Conservation (phyloP, 2,797 vertebrate species). For the Onychomys torridus region DNA sequence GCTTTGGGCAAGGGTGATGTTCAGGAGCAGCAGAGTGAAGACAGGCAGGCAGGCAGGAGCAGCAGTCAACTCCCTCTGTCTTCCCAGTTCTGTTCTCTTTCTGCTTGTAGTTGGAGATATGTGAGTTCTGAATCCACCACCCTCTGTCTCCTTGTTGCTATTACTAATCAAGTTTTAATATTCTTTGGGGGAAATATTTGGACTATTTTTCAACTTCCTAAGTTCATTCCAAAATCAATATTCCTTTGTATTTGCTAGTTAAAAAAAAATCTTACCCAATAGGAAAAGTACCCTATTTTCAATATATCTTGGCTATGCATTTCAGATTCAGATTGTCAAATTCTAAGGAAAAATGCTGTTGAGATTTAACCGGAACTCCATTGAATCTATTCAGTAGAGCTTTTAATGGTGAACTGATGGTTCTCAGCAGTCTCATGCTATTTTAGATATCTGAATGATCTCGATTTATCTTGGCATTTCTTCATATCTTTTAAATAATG, state of each 20-base stretch:
- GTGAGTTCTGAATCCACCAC: background rate
- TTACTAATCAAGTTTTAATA: background rate
- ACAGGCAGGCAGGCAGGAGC: background rate
- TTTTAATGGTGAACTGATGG: background rate
- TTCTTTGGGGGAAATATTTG: background rate
- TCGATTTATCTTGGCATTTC: constrained; percentile 3
- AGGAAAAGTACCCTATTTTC: constrained; percentile 30
- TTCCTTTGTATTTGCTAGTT: background rate
- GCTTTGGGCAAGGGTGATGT: background rate
- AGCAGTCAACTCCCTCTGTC: background rate
- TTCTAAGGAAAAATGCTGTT: background rate
- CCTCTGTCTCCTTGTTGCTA: background rate
- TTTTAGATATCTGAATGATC: background rate
- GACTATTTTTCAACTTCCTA: background rate
- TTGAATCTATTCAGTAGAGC: background rate
- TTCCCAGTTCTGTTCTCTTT: background rate
- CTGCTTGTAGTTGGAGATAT: background rate
- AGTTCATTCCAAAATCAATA: background rate
- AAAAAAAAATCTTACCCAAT: background rate
- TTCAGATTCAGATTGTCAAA: constrained; percentile 40
- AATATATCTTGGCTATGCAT: constrained; percentile 13
- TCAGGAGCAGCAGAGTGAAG: background rate
- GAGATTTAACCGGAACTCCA: background rate
- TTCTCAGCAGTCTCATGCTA: background rate
- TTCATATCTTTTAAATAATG: constrained; percentile 13